Conservation (phyloP, 2,113 vertebrate species). For the Orientallactaga bullata region DNA sequence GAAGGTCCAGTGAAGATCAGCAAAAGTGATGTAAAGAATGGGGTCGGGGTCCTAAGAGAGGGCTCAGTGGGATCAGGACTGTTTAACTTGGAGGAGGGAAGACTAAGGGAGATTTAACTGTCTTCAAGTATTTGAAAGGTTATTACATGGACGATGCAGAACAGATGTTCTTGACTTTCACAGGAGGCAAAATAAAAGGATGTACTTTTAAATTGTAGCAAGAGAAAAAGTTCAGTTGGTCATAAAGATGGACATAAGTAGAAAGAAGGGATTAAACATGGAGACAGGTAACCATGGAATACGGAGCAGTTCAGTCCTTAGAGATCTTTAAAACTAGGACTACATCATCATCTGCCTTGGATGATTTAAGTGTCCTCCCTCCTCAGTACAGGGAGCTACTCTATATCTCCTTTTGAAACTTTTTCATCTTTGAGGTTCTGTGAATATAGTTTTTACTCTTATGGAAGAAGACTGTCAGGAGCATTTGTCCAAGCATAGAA, state of each 20-base stretch:
- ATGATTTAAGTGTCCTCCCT: constrained; percentile 12
- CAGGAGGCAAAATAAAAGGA: constrained; percentile 79
- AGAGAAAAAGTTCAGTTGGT: constrained; percentile 75
- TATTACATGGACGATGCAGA: constrained; percentile 80
- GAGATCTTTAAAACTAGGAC: constrained; percentile 65
- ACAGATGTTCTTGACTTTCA: constrained; percentile 81
- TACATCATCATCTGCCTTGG: constrained; percentile 21
- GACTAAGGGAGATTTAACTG: constrained; percentile 79
- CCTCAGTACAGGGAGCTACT: background rate
- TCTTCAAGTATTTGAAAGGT: constrained; percentile 82
- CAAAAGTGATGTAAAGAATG: constrained; percentile 78
- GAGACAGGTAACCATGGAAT: constrained; percentile 72
- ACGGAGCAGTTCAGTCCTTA: constrained; percentile 36
- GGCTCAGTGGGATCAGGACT: constrained; percentile 68
- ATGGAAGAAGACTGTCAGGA: background rate
- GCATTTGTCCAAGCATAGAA: constrained; percentile 9
- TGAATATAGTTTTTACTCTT: background rate
- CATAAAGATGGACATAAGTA: constrained; percentile 71
- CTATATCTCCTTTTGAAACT: constrained; percentile 36
- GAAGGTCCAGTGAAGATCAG: constrained; percentile 77
- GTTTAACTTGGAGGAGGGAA: constrained; percentile 81
- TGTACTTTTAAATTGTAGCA: constrained; percentile 77
- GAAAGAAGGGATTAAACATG: constrained; percentile 66
- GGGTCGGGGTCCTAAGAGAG: constrained; percentile 72
- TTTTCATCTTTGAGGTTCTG: constrained; percentile 7